A percentile compares a stretch with the other conserved stretches of the same genome.
Conservation (phyloP, 2,797 vertebrate genomes). For the Phaenicophaeus curvirostris region DNA sequence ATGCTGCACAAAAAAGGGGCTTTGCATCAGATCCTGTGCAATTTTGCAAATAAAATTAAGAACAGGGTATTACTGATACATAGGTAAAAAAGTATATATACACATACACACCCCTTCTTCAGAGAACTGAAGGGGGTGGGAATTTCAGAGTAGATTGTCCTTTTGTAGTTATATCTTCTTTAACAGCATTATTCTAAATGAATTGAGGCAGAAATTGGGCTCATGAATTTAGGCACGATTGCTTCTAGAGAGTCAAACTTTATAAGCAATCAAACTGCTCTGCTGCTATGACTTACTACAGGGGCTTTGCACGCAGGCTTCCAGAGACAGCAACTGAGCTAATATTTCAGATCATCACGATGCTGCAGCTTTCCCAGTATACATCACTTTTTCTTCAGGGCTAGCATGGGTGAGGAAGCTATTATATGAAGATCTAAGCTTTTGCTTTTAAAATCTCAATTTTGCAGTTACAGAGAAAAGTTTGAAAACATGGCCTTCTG, state of each 20-base stretch:
- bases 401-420: background rate
- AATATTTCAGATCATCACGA: background rate
- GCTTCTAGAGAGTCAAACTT: background rate
- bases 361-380: background rate
- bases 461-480: background rate
- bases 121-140: background rate
- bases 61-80: background rate
- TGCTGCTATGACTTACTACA: rapidly evolving
- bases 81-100: background rate
- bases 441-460: background rate
- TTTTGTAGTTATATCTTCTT: background rate
- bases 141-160: background rate
- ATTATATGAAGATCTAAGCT: background rate
- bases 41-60: background rate
- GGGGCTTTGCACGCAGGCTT: background rate
- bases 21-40: background rate
- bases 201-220: background rate
- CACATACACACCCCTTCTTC: rapidly evolving
- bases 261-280: background rate
- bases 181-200: background rate
- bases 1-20: background rate
- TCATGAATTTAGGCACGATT: background rate
- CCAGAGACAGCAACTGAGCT: background rate
- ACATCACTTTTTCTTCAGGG: background rate
- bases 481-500: background rate